Evolutionary conservation across 2,888 invertebrate genomes (phyloP).

Genomic region (Tineola bisselliella): DNA sequence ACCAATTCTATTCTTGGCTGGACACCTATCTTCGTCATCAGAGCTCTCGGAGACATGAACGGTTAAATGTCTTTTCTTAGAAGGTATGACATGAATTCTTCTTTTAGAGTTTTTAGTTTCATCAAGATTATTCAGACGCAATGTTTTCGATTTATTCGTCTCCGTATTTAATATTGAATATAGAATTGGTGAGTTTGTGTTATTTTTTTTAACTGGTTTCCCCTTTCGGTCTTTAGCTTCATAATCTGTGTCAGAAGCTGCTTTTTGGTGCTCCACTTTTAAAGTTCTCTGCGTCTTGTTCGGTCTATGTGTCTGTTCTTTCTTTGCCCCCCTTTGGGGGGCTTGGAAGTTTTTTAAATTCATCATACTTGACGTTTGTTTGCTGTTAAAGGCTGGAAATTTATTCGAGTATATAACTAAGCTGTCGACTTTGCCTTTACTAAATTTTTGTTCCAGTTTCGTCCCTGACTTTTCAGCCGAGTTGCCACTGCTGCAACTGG

Average conservation of each 20-base stretch:
- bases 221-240: conserved; percentile 38
- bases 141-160: not conserved
- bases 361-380: conserved; percentile 47
- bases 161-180: not conserved
- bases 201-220: conserved; percentile 20
- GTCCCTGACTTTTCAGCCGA: conserved; percentile 41
- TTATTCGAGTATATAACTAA: conserved; percentile 59
- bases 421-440: conserved; percentile 53
- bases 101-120: not conserved
- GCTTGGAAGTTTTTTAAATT: conserved; percentile 65
- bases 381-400: conserved; percentile 51
- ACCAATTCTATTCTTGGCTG: conserved; percentile 41
- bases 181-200: not conserved
- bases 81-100: not conserved
- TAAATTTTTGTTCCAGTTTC: conserved; percentile 42
- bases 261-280: conserved; percentile 42
- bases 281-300: conserved; percentile 35
- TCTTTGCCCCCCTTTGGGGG: conserved; percentile 67
- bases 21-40: conserved; percentile 39
- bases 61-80: conserved; percentile 30
- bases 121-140: not conserved
- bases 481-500: conserved; percentile 56
- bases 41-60: conserved; percentile 53
- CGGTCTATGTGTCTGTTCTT: conserved; percentile 43
- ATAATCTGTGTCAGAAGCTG: conserved; percentile 56